Percentiles rank a stretch among this genome's conserved stretches.
Evolutionary conservation across 2,888 invertebrate genomes (phyloP).

Genomic region (Gnatocerus cornutus): DNA sequence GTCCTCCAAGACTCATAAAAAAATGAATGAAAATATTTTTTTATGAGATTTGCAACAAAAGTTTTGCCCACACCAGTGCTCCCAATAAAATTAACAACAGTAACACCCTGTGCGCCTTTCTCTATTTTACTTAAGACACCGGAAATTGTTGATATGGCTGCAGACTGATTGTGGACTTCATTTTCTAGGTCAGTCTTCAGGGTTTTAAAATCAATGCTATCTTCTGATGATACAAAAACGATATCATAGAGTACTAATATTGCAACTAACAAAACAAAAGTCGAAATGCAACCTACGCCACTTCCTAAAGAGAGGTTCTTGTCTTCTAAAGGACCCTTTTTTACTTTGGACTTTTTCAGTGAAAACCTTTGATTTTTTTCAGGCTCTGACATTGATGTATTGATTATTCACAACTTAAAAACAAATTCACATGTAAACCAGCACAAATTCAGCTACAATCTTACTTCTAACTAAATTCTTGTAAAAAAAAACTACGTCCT

Average conservation of each 20-base stretch:
- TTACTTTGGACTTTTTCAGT: too few relatives aligned
- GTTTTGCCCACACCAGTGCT: conserved; percentile 65
- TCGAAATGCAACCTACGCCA: conserved; percentile 3
- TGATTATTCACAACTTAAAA: too few relatives aligned
- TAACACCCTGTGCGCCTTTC: conserved; percentile 48
- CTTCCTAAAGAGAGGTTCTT: neutral
- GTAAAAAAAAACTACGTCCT: too few relatives aligned
- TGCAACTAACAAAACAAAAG: conserved; percentile 11
- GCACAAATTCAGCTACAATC: too few relatives aligned
- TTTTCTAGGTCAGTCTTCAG: conserved; percentile 53
- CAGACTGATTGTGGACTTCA: conserved; percentile 56
- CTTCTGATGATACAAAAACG: neutral
- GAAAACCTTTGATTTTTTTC: too few relatives aligned
- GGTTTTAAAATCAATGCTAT: conserved; percentile 46
- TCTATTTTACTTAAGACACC: conserved; percentile 53
- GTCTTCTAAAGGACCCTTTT: neutral
- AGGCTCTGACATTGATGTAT: too few relatives aligned
- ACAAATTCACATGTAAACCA: too few relatives aligned
- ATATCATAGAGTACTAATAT: conserved; percentile 17
- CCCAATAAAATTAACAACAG: conserved; percentile 62
- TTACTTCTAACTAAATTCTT: too few relatives aligned
- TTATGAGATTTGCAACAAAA: conserved; percentile 60
- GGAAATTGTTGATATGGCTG: conserved; percentile 52
- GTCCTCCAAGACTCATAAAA: conserved; percentile 53
- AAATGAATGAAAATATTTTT: conserved; percentile 56